These are phyloP conservation scores for Jordanella pulchra DNA, from an alignment of 2,797 vertebrate species.

Conservation along the genomic window DNA sequence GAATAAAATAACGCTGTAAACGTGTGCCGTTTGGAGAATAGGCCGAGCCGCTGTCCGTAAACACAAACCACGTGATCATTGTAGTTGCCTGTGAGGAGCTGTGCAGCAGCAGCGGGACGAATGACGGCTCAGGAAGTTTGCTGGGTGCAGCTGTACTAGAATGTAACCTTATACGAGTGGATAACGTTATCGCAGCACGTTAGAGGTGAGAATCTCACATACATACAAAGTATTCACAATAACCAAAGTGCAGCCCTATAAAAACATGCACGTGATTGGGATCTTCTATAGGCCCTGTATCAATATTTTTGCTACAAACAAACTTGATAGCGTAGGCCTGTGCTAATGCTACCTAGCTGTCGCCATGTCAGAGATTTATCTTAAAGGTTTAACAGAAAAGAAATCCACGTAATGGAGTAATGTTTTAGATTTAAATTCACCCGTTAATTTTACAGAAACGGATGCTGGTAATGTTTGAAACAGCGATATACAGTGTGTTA, in stretches of 20 bases:
- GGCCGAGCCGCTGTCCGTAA: constrained; percentile 62
- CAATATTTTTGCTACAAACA: constrained; percentile 63
- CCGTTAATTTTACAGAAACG: background rate
- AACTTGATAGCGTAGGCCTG: constrained; percentile 69
- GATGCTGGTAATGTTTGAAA: rapidly evolving
- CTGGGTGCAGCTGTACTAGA: constrained; percentile 54
- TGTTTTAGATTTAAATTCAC: background rate
- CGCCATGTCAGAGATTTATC: constrained; percentile 33
- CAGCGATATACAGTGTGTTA: rapidly evolving
- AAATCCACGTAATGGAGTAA: background rate
- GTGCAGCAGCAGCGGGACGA: constrained; percentile 71
- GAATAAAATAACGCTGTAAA: background rate
- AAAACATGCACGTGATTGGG: constrained; percentile 24
- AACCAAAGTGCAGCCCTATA: background rate
- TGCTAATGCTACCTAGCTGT: constrained; percentile 54
- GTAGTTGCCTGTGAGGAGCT: constrained; percentile 46
- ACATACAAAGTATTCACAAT: background rate
- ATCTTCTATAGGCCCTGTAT: constrained; percentile 20
- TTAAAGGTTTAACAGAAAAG: constrained; percentile 2
- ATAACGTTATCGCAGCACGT: constrained; percentile 23
- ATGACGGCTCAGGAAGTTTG: constrained; percentile 77
- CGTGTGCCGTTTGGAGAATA: background rate
- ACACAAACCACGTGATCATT: constrained; percentile 72
- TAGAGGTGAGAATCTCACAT: constrained; percentile 38
- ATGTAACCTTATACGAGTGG: constrained; percentile 64